phyloP scores from a whole-genome alignment of 2,113 vertebrate genomes.

The Chaetops frenatus region DNA sequence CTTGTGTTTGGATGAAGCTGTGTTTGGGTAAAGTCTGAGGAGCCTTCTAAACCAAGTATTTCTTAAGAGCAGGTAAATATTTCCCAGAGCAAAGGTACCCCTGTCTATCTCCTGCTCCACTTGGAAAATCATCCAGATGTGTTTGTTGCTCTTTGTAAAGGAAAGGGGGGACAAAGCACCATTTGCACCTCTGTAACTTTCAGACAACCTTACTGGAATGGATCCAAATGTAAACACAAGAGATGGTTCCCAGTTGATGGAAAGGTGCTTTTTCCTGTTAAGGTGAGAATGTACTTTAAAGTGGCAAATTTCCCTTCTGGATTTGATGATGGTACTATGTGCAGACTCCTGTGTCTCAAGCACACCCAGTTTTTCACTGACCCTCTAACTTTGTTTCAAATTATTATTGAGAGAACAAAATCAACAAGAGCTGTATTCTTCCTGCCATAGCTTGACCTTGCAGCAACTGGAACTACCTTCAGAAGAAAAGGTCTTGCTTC shows the following conservation, averaged over 20 bases:
- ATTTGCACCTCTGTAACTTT: not conserved
- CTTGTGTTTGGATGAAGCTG: not conserved
- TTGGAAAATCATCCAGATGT: not conserved
- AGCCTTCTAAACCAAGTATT: not conserved
- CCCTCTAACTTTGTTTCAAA: not conserved
- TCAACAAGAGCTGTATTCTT: not conserved
- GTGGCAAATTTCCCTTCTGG: not conserved
- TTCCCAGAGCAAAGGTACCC: not conserved
- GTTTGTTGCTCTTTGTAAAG: fast-evolving
- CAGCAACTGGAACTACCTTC: not conserved
- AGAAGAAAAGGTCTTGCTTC: not conserved
- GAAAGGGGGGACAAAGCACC: not conserved
- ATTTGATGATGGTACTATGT: fast-evolving
- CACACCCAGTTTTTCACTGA: not conserved
- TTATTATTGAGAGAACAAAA: not conserved
- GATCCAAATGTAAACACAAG: not conserved
- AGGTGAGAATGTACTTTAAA: not conserved
- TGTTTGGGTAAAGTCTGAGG: not conserved
- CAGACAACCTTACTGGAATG: not conserved
- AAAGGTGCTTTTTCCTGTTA: not conserved
- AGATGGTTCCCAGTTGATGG: not conserved
- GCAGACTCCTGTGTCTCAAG: not conserved
- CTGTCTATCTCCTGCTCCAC: not conserved
- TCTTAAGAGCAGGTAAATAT: not conserved
- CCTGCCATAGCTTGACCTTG: not conserved